These are phyloP conservation scores for Pseudorectes ferrugineus DNA, from an alignment of 2,113 vertebrate genomes.

Conservation along the genomic window DNA sequence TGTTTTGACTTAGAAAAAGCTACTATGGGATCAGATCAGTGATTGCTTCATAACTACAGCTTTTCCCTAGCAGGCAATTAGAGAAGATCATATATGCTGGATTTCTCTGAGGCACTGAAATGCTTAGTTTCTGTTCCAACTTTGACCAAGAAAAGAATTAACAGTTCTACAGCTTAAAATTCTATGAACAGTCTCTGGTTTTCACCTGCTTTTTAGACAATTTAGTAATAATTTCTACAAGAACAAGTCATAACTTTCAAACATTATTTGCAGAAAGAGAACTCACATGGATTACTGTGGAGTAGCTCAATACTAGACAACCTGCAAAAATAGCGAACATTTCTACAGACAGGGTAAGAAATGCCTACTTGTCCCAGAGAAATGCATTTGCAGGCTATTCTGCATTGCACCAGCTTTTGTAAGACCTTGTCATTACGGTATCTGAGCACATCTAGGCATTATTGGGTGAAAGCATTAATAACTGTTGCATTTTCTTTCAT, in stretches of 20 bases:
- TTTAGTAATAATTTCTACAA: neutral
- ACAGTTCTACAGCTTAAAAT: neutral
- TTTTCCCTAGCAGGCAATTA: slow-evolving; percentile 34
- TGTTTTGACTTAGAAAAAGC: neutral
- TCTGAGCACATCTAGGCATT: neutral
- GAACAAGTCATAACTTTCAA: neutral
- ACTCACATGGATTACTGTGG: neutral
- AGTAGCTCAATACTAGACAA: neutral
- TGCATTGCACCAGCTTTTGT: neutral
- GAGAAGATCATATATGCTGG: neutral
- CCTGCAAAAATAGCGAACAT: neutral
- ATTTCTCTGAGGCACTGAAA: slow-evolving; percentile 22
- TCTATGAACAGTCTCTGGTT: neutral
- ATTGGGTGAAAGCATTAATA: neutral
- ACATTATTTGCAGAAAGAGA: neutral
- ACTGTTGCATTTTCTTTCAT: neutral
- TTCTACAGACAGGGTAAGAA: neutral
- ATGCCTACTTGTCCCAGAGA: neutral
- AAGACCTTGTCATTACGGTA: neutral
- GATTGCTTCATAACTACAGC: neutral
- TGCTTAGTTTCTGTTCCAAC: neutral
- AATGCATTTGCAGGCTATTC: neutral
- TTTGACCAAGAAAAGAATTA: neutral
- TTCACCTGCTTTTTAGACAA: neutral
- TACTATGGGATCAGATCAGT: neutral